Evolutionary conservation across 2,797 vertebrate species (phyloP).

Genomic region (Enteromius fasciolatus): DNA sequence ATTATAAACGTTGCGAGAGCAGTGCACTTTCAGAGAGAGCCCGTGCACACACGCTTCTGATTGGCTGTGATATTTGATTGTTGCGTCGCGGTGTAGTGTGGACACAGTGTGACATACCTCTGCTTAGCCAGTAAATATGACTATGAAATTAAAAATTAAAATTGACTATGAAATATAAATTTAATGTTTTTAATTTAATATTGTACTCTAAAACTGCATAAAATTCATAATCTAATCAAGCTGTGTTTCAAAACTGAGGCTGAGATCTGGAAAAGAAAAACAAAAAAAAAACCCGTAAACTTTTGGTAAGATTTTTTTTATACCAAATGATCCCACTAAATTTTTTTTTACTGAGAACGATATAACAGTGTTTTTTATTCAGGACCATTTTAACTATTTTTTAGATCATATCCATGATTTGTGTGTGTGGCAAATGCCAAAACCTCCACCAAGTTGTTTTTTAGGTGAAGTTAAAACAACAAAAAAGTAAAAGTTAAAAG

Average conservation of each 20-base stretch:
- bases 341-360: not conserved
- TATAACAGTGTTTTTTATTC: not conserved
- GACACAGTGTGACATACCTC: slow-evolving; percentile 14
- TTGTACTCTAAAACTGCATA: not conserved
- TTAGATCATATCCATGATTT: not conserved
- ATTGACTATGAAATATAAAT: not conserved
- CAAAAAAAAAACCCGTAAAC: not conserved
- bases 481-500: not conserved
- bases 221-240: not conserved
- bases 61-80: no score
- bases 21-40: no score
- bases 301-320: not conserved
- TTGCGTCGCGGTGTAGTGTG: no score
- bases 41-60: no score
- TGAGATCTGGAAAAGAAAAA: not conserved
- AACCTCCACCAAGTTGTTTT: not conserved
- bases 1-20: no score
- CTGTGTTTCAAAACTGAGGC: not conserved
- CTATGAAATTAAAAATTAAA: no score
- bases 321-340: not conserved
- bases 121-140: not conserved
- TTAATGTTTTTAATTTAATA: not conserved
- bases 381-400: not conserved
- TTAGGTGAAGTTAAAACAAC: not conserved
- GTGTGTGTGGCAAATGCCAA: not conserved